Evolutionary conservation across 2,113 vertebrate genomes (phyloP).

Genomic region (Hemibagrus wyckioides): DNA sequence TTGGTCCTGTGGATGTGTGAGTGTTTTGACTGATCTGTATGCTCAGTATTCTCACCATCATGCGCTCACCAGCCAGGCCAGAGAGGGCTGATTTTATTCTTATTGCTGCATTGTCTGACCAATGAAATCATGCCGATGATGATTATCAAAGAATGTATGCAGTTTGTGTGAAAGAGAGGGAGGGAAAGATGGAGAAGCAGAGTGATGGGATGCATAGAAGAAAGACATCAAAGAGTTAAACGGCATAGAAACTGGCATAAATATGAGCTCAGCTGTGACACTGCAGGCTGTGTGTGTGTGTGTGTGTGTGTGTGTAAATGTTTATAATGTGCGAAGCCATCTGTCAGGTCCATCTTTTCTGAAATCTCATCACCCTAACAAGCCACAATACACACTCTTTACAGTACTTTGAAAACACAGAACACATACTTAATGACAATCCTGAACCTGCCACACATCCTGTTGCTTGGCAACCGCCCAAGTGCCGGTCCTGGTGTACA

Average conservation of each 20-base stretch:
- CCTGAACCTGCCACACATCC: slow-evolving; percentile 32
- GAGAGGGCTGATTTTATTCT: slow-evolving; percentile 20
- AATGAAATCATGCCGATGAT: slow-evolving; percentile 19
- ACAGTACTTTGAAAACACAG: slow-evolving; percentile 26
- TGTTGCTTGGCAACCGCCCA: slow-evolving; percentile 53
- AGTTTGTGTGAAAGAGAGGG: background rate
- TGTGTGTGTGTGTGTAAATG: slow-evolving; percentile 28
- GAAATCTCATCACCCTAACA: slow-evolving; percentile 32
- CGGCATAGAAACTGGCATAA: slow-evolving; percentile 53
- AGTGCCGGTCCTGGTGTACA: slow-evolving; percentile 27
- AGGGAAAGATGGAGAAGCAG: background rate
- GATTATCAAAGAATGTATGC: slow-evolving; percentile 12
- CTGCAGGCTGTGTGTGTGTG: slow-evolving; percentile 40
- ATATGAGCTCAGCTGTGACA: slow-evolving; percentile 57
- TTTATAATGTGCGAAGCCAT: slow-evolving; percentile 54
- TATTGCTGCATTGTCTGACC: background rate
- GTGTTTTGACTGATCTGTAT: slow-evolving; percentile 5
- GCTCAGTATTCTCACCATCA: background rate
- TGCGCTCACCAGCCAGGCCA: background rate
- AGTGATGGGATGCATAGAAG: background rate
- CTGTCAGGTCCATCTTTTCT: slow-evolving; percentile 49
- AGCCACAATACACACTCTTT: slow-evolving; percentile 13
- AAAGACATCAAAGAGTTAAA: slow-evolving; percentile 47
- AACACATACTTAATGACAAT: slow-evolving; percentile 43
- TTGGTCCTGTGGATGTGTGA: background rate